Evolutionary conservation across 2,888 invertebrate genomes (phyloP).

Genomic region (Dichetophora obliterata): DNA sequence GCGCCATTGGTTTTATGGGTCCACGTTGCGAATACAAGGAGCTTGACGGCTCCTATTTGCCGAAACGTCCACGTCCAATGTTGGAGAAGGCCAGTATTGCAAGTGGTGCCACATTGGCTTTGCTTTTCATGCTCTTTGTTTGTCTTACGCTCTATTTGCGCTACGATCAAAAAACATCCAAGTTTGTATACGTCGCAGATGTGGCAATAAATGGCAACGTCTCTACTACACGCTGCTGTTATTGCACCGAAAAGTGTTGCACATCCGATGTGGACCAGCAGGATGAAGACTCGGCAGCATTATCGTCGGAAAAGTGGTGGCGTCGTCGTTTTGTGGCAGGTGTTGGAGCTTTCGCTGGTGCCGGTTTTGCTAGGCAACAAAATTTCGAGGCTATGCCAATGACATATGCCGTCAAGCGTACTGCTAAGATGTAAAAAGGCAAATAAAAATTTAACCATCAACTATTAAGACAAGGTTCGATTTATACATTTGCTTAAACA

Average conservation of each 20-base stretch:
- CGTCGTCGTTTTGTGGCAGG: conserved; percentile 39
- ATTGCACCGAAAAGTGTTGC: conserved; percentile 49
- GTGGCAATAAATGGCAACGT: conserved; percentile 9
- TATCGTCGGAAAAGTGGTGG: conserved; percentile 18
- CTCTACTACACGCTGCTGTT: conserved; percentile 32
- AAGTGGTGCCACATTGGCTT: conserved; percentile 79
- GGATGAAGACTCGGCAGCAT: not conserved
- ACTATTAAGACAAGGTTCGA: too few species aligned
- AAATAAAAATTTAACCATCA: not conserved
- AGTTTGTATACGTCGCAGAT: conserved; percentile 34
- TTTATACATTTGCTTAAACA: too few species aligned
- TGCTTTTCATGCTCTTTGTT: conserved; percentile 74
- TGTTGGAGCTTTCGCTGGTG: conserved; percentile 19
- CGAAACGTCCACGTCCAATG: conserved; percentile 78
- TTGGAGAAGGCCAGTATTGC: conserved; percentile 86
- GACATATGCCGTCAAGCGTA: conserved; percentile 59
- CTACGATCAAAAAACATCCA: conserved; percentile 57
- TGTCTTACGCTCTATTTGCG: conserved; percentile 74
- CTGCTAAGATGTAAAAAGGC: conserved; percentile 57
- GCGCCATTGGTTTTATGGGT: conserved; percentile 93
- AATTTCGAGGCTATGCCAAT: conserved; percentile 56
- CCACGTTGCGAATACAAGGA: conserved; percentile 97
- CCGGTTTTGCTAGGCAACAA: conserved; percentile 46
- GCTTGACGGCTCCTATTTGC: conserved; percentile 92
- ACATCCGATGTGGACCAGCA: conserved; percentile 36